These are phyloP conservation scores for Rhyacophila brunnea DNA, from an alignment of 1,140 invertebrate genomes.

Conservation along the genomic window DNA sequence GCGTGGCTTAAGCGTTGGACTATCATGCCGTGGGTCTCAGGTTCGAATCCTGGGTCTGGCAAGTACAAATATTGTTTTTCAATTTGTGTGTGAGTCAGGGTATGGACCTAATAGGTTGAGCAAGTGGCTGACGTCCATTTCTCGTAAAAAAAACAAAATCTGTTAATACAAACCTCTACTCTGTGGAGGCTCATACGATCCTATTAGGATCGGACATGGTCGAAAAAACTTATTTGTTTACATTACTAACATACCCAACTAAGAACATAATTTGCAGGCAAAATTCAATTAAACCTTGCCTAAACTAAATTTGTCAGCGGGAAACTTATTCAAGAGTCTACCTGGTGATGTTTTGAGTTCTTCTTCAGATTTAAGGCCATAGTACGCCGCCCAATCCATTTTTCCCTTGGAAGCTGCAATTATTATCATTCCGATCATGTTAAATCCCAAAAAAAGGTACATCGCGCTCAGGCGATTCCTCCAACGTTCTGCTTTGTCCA, in stretches of 20 bases:
- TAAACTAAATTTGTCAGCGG: neutral
- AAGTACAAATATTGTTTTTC: too few species aligned
- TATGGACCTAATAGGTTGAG: too few species aligned
- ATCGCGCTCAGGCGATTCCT: slow-evolving; percentile 59
- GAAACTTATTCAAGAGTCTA: neutral
- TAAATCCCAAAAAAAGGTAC: slow-evolving; percentile 63
- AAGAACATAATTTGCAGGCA: neutral
- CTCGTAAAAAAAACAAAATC: too few species aligned
- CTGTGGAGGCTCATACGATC: too few species aligned
- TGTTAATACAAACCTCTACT: too few species aligned
- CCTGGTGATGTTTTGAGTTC: slow-evolving; percentile 56
- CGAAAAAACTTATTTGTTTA: too few species aligned
- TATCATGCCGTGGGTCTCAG: too few species aligned
- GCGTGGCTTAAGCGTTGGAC: too few species aligned
- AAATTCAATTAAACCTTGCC: neutral
- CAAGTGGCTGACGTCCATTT: too few species aligned
- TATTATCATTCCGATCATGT: slow-evolving; percentile 61
- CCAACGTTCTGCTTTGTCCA: slow-evolving; percentile 55
- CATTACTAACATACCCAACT: neutral
- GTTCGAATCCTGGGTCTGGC: too few species aligned
- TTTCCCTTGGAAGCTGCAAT: slow-evolving; percentile 59
- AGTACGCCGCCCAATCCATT: slow-evolving; percentile 62
- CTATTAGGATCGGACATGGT: too few species aligned
- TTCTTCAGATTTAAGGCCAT: slow-evolving; percentile 61
- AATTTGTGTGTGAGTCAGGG: too few species aligned